A percentile compares a stretch with the other conserved stretches of the same genome.
Conservation (phyloP, 2,797 vertebrate species). For the Crocidura indochinensis region DNA sequence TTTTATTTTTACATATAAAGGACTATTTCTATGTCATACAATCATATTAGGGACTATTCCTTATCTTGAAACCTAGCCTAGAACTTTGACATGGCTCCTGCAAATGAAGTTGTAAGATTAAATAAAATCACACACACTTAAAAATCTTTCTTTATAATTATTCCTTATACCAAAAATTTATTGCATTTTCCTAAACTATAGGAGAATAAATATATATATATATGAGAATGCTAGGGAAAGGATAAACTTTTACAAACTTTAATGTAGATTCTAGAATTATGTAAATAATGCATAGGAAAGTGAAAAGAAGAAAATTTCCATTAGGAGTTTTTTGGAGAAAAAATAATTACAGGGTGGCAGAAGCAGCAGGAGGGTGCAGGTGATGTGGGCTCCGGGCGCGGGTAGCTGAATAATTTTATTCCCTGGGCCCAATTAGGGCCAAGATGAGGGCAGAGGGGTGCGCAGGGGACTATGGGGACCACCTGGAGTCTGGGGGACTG, state of each 20-base stretch:
- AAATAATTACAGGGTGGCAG: too few species aligned
- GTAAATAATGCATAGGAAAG: neutral
- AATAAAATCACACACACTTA: too few species aligned
- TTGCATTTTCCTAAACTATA: neutral
- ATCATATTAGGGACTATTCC: neutral
- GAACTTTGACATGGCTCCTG: neutral
- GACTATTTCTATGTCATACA: too few species aligned
- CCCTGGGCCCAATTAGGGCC: too few species aligned
- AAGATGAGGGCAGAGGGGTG: too few species aligned
- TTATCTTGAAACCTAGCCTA: neutral
- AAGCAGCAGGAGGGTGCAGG: too few species aligned
- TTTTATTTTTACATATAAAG: neutral
- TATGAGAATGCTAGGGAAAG: neutral
- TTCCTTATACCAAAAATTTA: neutral
- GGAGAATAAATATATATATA: neutral
- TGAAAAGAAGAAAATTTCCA: conserved; percentile 26
- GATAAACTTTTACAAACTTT: neutral
- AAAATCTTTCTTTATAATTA: too few species aligned
- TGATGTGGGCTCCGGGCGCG: too few species aligned
- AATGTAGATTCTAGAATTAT: neutral
- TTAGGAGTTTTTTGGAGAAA: neutral
- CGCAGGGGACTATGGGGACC: too few species aligned
- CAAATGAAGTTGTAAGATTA: neutral
- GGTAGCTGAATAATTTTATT: too few species aligned
- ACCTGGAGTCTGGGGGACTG: too few species aligned